A percentile compares a stretch with the other conserved stretches of the same genome.
These are phyloP conservation scores for Paradisaea rubra DNA, from an alignment of 2,113 vertebrate species.

Conservation along the genomic window DNA sequence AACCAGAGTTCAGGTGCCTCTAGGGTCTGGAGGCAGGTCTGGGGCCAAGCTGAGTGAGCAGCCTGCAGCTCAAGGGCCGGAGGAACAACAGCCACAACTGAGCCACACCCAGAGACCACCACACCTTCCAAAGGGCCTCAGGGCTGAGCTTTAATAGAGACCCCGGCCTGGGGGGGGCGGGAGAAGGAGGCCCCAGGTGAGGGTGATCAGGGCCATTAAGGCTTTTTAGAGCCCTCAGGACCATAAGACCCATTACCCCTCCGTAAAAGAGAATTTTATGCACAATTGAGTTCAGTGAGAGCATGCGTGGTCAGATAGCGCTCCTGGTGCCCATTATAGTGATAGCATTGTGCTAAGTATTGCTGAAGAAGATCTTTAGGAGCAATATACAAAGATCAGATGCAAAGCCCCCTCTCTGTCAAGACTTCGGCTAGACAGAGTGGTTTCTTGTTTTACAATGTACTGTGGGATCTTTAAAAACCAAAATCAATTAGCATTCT, in stretches of 20 bases:
- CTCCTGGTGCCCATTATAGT: not conserved
- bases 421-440: not conserved
- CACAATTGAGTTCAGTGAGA: not conserved
- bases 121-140: fast-evolving
- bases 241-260: not conserved
- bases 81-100: fast-evolving
- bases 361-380: not conserved
- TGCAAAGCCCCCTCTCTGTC: not conserved
- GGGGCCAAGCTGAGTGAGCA: not conserved
- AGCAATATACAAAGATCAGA: not conserved
- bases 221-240: not conserved
- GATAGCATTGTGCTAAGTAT: not conserved
- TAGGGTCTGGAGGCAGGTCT: fast-evolving
- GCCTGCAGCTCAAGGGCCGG: not conserved
- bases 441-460: not conserved
- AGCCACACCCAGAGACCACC: fast-evolving
- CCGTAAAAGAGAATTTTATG: not conserved
- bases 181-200: not conserved
- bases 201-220: not conserved
- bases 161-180: no score
- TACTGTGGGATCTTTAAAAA: not conserved
- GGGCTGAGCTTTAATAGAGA: not conserved
- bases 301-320: not conserved
- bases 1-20: not conserved
- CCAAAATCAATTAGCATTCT: not conserved